Evolutionary conservation across 2,113 vertebrate genomes (phyloP).

Genomic region (Micronycteris hirsuta): DNA sequence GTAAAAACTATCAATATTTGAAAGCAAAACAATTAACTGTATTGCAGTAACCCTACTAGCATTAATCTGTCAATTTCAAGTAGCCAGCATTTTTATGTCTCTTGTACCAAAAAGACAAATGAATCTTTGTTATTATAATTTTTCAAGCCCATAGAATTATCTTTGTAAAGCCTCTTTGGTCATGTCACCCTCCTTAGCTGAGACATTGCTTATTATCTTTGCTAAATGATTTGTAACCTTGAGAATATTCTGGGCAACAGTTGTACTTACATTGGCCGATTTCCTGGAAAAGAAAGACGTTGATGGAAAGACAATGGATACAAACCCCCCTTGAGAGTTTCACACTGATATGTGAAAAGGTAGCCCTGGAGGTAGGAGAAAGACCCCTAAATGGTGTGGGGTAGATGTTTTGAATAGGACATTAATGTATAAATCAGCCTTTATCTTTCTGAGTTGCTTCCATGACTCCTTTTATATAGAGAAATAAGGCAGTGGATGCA

Average conservation of each 20-base stretch:
- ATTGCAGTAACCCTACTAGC: neutral
- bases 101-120: neutral
- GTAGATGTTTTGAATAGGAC: neutral
- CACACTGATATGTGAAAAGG: neutral
- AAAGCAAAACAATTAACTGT: neutral
- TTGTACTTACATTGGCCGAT: neutral
- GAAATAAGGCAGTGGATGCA: neutral
- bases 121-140: neutral
- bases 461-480: neutral
- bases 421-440: neutral
- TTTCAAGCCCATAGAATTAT: neutral
- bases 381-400: neutral
- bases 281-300: neutral
- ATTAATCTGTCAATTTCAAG: neutral
- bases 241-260: neutral
- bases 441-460: neutral
- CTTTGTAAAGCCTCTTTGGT: neutral
- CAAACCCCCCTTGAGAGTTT: neutral
- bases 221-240: constrained; percentile 32
- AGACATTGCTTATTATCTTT: neutral
- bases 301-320: neutral
- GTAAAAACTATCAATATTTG: neutral
- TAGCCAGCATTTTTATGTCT: neutral
- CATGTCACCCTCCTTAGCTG: neutral
- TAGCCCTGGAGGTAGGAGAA: neutral